These are phyloP conservation scores for Thunnus thynnus DNA, from an alignment of 2,113 vertebrate species.

Conservation along the genomic window DNA sequence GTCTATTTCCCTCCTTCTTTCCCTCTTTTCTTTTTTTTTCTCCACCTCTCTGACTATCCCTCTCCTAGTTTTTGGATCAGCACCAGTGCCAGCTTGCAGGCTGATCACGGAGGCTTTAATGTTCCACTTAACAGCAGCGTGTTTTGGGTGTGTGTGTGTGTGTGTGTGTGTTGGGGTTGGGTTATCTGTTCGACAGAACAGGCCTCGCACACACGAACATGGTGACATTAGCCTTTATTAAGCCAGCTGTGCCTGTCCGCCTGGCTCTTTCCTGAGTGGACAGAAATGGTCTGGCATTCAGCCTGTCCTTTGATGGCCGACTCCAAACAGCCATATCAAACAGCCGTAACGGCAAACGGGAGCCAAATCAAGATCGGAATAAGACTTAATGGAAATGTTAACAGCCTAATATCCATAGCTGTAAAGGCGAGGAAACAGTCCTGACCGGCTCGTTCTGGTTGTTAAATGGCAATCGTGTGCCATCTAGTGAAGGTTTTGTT, in stretches of 20 bases:
- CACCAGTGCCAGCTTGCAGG: constrained; percentile 57
- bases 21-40: not conserved
- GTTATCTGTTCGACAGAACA: constrained; percentile 33
- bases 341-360: constrained; percentile 26
- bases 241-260: constrained; percentile 60
- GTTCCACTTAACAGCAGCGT: constrained; percentile 59
- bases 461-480: constrained; percentile 11
- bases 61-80: constrained; percentile 44
- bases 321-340: constrained; percentile 49
- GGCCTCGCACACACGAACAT: constrained; percentile 34
- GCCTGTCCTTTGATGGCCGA: constrained; percentile 64
- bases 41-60: constrained; percentile 9
- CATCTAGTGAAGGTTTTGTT: constrained; percentile 19
- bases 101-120: constrained; percentile 64
- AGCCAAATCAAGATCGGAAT: constrained; percentile 35
- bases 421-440: constrained; percentile 23
- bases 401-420: constrained; percentile 15
- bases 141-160: constrained; percentile 27
- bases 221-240: constrained; percentile 55
- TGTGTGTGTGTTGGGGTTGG: constrained; percentile 7
- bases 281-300: constrained; percentile 43
- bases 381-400: constrained; percentile 46
- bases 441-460: constrained; percentile 2
- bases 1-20: constrained; percentile 20
- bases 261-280: constrained; percentile 34